phyloP scores from a whole-genome alignment of 2,113 vertebrate species.

The Noturus placidus region DNA sequence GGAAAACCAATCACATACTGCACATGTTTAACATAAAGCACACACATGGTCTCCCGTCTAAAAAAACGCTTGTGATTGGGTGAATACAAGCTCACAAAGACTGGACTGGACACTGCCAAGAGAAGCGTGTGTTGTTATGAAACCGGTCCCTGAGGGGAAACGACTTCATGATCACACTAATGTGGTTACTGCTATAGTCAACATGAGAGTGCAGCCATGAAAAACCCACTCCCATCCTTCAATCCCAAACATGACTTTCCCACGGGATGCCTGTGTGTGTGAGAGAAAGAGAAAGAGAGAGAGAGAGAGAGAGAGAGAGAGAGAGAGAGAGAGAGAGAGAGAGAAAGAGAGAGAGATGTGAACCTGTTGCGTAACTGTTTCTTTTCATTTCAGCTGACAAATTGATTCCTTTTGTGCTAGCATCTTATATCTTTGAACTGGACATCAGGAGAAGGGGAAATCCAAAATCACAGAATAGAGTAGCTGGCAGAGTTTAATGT shows the following conservation, averaged over 20 bases:
- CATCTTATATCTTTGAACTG: not conserved
- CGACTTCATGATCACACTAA: constrained; percentile 25
- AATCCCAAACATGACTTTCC: constrained; percentile 27
- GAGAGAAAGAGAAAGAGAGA: not conserved
- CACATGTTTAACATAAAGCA: constrained; percentile 51
- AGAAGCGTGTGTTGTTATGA: constrained; percentile 23
- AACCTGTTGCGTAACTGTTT: constrained; percentile 44
- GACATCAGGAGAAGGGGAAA: not conserved
- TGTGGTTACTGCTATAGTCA: constrained; percentile 25
- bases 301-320: not conserved
- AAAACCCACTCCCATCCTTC: constrained; percentile 13
- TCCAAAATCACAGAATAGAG: not conserved
- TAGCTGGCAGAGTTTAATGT: not conserved
- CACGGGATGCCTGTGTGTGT: not conserved
- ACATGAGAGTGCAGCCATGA: constrained; percentile 22
- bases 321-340: not conserved
- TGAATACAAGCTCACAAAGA: not conserved
- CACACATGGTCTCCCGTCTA: constrained; percentile 25
- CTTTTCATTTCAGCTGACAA: constrained; percentile 37
- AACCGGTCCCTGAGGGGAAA: constrained; percentile 8
- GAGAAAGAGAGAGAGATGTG: not conserved
- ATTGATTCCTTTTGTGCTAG: constrained; percentile 13
- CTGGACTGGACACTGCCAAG: constrained; percentile 16
- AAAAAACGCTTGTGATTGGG: not conserved
- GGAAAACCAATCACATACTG: constrained; percentile 41